phyloP scores from a whole-genome alignment of 1,140 invertebrate genomes.

The Diachasma alloeum region DNA sequence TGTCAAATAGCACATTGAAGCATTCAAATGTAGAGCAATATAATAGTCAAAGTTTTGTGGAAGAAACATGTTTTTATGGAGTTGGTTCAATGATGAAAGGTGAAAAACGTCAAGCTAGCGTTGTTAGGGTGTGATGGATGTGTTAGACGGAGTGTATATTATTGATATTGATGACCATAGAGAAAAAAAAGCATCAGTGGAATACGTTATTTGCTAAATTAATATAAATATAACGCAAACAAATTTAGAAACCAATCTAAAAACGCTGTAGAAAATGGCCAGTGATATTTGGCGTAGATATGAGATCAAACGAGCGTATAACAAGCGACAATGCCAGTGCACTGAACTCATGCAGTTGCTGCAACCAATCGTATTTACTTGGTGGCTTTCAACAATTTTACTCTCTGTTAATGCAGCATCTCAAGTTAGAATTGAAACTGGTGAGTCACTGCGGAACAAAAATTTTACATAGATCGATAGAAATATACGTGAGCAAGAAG shows the following conservation, averaged over 20 bases:
- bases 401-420: neutral
- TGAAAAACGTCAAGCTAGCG: too few species aligned
- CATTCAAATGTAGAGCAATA: neutral
- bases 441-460: neutral
- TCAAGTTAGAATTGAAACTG: neutral
- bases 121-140: neutral
- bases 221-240: neutral
- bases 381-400: neutral
- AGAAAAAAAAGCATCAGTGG: neutral
- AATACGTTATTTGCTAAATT: neutral
- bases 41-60: neutral
- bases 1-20: neutral
- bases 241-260: too few species aligned
- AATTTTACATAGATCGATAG: too few species aligned
- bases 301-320: slow-evolving; percentile 24
- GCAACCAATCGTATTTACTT: neutral
- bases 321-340: slow-evolving; percentile 28
- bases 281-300: slow-evolving; percentile 50
- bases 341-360: slow-evolving; percentile 19
- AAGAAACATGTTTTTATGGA: neutral
- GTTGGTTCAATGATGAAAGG: too few species aligned
- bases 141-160: neutral
- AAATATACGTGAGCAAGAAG: too few species aligned
- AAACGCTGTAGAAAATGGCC: slow-evolving; percentile 56
- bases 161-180: neutral